Conservation (phyloP, 2,797 vertebrate species). For the Diceros bicornis region DNA sequence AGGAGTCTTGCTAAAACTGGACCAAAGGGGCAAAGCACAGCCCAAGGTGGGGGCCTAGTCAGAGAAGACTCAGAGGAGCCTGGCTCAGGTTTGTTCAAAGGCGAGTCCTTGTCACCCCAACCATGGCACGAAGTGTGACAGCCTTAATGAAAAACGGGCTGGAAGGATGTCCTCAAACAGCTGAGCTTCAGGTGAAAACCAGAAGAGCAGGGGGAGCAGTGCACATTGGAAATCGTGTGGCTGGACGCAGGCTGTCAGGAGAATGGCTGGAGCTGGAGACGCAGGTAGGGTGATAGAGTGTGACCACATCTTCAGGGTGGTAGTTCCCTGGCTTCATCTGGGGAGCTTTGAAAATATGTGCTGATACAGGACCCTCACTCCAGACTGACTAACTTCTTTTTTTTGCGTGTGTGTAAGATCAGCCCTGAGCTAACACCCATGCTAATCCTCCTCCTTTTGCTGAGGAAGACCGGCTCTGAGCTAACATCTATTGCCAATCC, state of each 20-base stretch:
- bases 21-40: not conserved
- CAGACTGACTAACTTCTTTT: not conserved
- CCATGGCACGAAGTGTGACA: accelerated
- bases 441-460: too few species aligned
- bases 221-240: accelerated
- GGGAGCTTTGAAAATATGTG: not conserved
- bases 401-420: too few species aligned
- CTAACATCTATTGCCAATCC: too few species aligned
- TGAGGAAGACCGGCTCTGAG: too few species aligned
- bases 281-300: accelerated
- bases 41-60: not conserved
- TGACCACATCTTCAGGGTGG: not conserved
- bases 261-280: not conserved
- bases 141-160: not conserved
- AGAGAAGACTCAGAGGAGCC: not conserved
- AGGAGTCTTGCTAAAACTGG: not conserved
- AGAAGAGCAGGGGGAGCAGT: not conserved
- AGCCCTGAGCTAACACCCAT: too few species aligned
- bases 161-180: not conserved
- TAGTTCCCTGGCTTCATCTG: not conserved
- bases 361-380: not conserved
- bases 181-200: too few species aligned
- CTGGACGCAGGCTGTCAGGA: accelerated
- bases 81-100: not conserved
- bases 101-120: not conserved